A percentile compares a stretch with the other conserved stretches of the same genome.
These are phyloP conservation scores for Hippopotamyrus pictus DNA, from an alignment of 2,797 vertebrate genomes.

Conservation along the genomic window DNA sequence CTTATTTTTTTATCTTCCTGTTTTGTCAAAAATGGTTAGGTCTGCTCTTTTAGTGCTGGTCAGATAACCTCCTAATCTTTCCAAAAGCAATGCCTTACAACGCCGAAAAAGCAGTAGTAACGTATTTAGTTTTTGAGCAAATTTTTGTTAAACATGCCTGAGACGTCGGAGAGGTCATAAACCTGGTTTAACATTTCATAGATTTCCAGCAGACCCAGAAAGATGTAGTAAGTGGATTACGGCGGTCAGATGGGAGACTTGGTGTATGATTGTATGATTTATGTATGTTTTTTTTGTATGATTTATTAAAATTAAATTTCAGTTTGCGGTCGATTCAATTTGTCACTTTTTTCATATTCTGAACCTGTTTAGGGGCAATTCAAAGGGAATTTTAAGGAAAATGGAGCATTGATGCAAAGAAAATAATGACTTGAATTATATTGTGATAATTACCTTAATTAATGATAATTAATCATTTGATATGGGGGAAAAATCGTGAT, in stretches of 20 bases:
- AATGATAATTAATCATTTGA: background rate
- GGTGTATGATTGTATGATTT: background rate
- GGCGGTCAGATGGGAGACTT: background rate
- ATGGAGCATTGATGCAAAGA: background rate
- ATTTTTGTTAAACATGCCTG: background rate
- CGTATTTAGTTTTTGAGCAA: background rate
- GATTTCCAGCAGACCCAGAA: background rate
- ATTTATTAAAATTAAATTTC: slow-evolving; percentile 3
- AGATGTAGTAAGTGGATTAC: background rate
- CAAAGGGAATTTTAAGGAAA: background rate
- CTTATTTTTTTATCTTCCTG: background rate
- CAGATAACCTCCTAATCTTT: background rate
- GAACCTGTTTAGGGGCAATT: background rate
- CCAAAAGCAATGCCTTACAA: background rate
- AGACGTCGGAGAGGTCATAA: background rate
- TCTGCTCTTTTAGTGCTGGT: background rate
- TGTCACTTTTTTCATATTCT: background rate
- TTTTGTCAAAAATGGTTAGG: background rate
- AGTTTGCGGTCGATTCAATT: background rate
- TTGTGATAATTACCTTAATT: background rate
- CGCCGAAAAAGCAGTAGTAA: background rate
- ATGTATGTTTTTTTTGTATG: background rate
- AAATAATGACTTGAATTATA: background rate
- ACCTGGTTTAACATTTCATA: background rate
- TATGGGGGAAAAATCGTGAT: background rate